Conservation (phyloP, 2,797 vertebrate species). For the Enteromius treurensis region DNA sequence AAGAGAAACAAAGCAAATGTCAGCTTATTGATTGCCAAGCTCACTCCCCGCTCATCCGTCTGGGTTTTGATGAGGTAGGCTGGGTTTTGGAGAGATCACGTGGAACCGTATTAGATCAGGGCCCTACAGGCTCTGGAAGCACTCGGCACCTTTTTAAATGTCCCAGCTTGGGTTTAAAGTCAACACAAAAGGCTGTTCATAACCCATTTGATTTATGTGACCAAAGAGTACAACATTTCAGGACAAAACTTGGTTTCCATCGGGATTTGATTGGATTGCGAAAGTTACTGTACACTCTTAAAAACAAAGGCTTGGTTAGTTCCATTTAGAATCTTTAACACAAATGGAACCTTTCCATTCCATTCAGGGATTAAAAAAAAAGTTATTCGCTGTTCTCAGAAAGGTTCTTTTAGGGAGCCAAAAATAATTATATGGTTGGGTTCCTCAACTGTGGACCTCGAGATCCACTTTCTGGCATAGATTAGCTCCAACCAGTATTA, state of each 20-base stretch:
- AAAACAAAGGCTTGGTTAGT: neutral
- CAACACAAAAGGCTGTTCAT: neutral
- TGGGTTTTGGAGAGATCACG: conserved; percentile 1
- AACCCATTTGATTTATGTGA: conserved; percentile 2
- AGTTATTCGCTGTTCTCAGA: neutral
- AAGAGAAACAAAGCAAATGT: conserved; percentile 52
- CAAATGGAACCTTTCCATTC: neutral
- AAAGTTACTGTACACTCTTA: neutral
- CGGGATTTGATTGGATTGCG: neutral
- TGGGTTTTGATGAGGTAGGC: conserved; percentile 35
- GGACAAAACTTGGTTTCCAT: neutral
- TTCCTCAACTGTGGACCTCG: neutral
- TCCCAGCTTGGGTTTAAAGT: conserved; percentile 7
- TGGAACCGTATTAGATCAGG: conserved; percentile 9
- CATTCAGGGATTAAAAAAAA: neutral
- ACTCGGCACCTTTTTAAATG: neutral
- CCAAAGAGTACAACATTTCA: neutral
- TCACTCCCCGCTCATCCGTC: conserved; percentile 7
- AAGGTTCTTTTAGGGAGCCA: neutral
- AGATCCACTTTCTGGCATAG: neutral
- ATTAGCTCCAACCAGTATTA: neutral
- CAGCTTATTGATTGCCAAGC: conserved; percentile 47
- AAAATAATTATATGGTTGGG: neutral
- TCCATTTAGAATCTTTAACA: neutral
- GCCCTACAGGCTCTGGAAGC: neutral